phyloP scores from a whole-genome alignment of 2,113 vertebrate genomes.

The Scartelaos histophorus region DNA sequence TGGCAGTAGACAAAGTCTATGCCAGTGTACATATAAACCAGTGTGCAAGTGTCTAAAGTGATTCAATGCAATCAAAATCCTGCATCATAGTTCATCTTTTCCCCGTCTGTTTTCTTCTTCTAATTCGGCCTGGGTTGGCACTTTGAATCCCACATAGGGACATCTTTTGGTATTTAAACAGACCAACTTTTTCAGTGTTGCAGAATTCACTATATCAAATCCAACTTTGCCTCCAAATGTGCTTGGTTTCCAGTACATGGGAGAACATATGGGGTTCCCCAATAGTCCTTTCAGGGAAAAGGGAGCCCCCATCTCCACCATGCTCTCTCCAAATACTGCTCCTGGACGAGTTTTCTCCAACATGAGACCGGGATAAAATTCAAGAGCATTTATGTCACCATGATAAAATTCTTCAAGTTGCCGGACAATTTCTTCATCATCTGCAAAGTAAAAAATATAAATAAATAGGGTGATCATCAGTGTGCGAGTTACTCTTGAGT shows the following conservation, averaged over 20 bases:
- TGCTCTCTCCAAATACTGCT: conserved; percentile 92
- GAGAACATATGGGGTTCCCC: conserved; percentile 96
- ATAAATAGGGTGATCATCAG: background rate
- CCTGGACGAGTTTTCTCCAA: conserved; percentile 84
- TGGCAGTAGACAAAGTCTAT: background rate
- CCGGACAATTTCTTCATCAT: conserved; percentile 80
- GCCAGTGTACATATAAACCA: background rate
- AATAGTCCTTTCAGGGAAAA: conserved; percentile 97
- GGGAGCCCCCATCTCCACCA: conserved; percentile 95
- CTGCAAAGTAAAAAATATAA: conserved; percentile 63
- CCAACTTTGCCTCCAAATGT: conserved; percentile 91
- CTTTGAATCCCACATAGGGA: conserved; percentile 84
- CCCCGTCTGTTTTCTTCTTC: background rate
- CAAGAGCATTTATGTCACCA: conserved; percentile 89
- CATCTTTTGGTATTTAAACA: conserved; percentile 89
- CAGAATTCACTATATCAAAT: conserved; percentile 90
- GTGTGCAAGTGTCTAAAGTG: background rate
- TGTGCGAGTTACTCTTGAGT: background rate
- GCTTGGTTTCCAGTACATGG: conserved; percentile 96
- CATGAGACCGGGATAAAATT: conserved; percentile 88
- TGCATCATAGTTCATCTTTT: conserved; percentile 56
- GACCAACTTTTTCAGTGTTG: conserved; percentile 86
- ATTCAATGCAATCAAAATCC: background rate
- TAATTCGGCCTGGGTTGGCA: conserved; percentile 65
- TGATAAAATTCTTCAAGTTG: conserved; percentile 85